phyloP scores from a whole-genome alignment of 2,888 invertebrate species.

The Gari tellinella region DNA sequence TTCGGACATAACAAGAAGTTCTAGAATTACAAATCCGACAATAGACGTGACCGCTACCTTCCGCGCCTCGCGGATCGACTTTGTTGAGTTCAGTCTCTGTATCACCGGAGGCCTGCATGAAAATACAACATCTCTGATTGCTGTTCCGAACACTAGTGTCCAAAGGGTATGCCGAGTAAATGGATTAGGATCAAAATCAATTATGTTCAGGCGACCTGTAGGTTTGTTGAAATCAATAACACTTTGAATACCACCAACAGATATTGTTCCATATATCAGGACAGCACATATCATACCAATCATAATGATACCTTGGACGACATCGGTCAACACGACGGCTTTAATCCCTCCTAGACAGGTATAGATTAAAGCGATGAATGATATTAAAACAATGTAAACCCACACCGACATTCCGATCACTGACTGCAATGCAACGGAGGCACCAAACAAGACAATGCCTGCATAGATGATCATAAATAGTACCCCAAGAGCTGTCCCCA shows the following conservation, averaged over 20 bases:
- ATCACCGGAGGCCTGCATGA: constrained; percentile 2
- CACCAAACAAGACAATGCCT: constrained; percentile 10
- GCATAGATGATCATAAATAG: constrained; percentile 9
- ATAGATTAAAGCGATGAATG: constrained; percentile 14
- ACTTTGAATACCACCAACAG: constrained; percentile 16
- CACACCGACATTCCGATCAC: constrained; percentile 6
- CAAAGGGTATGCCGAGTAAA: constrained; percentile 16
- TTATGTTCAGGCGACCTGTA: constrained; percentile 9
- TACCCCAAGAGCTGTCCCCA: not conserved
- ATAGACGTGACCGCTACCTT: constrained; percentile 9
- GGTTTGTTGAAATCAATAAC: constrained; percentile 1
- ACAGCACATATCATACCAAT: constrained; percentile 4
- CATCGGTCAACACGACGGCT: constrained; percentile 16
- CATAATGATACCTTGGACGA: constrained; percentile 17
- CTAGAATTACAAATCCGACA: constrained; percentile 2
- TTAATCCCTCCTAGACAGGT: constrained; percentile 22
- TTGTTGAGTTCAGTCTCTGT: constrained; percentile 16
- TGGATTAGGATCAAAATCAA: constrained; percentile 20
- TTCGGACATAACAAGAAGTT: constrained; percentile 12
- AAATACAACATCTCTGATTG: constrained; percentile 1
- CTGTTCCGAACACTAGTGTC: constrained; percentile 8
- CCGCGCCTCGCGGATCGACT: constrained; percentile 10
- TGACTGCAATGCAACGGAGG: constrained; percentile 10
- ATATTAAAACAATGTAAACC: not conserved
- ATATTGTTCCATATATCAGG: constrained; percentile 4